Conservation (phyloP, 2,113 vertebrate species). For the Meriones unguiculatus region DNA sequence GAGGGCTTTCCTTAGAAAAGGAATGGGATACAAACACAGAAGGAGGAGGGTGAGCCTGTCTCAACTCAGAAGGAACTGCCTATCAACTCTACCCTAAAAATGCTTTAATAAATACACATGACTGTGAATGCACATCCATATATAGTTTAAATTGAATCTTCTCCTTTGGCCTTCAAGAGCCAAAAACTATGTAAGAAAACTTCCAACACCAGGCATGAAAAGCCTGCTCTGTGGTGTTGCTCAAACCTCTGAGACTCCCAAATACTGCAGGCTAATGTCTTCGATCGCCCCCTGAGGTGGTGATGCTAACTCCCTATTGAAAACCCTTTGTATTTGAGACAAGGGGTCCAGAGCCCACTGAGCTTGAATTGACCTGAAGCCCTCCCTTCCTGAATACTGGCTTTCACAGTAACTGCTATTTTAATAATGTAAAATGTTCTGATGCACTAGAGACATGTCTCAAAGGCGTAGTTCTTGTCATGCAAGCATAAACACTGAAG, state of each 20-base stretch:
- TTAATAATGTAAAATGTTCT: neutral
- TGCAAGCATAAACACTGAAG: neutral
- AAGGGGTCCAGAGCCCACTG: neutral
- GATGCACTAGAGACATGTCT: neutral
- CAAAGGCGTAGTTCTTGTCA: neutral
- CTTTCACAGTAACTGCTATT: neutral
- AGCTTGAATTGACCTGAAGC: neutral
- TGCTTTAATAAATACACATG: neutral
- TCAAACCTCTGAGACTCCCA: neutral
- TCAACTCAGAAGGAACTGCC: neutral
- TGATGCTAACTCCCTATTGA: neutral
- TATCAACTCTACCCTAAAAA: neutral
- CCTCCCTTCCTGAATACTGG: neutral
- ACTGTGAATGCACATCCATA: neutral
- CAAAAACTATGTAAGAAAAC: neutral
- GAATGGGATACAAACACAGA: neutral
- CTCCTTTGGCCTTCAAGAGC: neutral
- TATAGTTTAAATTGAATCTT: neutral
- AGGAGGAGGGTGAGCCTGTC: neutral
- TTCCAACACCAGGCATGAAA: neutral
- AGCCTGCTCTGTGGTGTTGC: neutral
- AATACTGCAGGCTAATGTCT: neutral
- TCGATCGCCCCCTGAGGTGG: neutral
- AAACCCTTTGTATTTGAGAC: neutral
- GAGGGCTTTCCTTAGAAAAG: neutral